Evolutionary conservation across 2,113 vertebrate genomes (phyloP).

Genomic region (Paralichthys olivaceus): DNA sequence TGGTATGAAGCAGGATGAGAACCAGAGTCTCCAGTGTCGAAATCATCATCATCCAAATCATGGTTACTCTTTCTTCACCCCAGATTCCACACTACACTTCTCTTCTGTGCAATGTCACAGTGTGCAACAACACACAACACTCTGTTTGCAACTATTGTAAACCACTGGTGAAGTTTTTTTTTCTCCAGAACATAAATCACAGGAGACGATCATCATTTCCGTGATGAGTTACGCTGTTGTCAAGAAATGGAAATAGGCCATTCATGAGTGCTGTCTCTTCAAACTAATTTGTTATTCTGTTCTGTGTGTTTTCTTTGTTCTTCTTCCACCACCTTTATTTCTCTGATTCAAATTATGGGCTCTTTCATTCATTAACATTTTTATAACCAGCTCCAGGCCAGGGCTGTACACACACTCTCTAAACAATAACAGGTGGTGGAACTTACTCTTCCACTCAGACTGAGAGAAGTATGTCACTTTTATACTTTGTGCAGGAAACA

Average conservation of each 20-base stretch:
- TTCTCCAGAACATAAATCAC: too few relatives aligned
- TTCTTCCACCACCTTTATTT: not conserved
- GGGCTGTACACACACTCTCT: conserved; percentile 2
- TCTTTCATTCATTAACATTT: conserved; percentile 29
- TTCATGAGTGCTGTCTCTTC: not conserved
- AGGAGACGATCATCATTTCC: too few relatives aligned
- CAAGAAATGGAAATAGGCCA: not conserved
- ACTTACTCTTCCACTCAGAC: conserved; percentile 9
- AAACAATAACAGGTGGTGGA: conserved; percentile 27
- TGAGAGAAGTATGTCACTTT: not conserved
- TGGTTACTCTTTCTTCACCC: not conserved
- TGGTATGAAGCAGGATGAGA: not conserved
- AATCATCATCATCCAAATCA: not conserved
- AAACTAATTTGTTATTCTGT: not conserved
- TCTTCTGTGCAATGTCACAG: not conserved
- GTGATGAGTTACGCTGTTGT: not conserved
- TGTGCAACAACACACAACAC: not conserved
- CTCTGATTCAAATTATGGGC: conserved; percentile 17
- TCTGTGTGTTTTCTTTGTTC: not conserved
- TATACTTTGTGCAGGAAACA: conserved; percentile 23
- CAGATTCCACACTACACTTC: not conserved
- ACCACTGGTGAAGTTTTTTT: not conserved
- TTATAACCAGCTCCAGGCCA: conserved; percentile 10
- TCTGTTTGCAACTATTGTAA: not conserved
- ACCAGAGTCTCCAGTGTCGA: not conserved